These are phyloP conservation scores for Brachionus angularis DNA, from an alignment of 1,140 invertebrate genomes.

Conservation along the genomic window DNA sequence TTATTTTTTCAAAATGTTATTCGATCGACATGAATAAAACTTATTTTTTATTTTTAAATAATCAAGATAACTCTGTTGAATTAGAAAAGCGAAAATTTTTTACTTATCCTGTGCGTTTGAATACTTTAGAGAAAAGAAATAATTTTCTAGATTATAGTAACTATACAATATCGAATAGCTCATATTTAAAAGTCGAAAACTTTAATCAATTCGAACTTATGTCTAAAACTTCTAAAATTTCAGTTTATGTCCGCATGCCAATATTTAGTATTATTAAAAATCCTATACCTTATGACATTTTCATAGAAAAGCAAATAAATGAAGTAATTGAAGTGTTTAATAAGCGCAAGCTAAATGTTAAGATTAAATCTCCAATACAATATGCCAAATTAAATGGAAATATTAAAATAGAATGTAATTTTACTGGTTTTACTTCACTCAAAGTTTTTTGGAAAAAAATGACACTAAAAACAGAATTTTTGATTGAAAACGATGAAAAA, in stretches of 20 bases:
- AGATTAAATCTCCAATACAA: too few relatives aligned
- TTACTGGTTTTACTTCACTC: too few relatives aligned
- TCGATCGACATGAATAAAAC: background rate
- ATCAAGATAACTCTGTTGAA: background rate
- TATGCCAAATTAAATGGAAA: too few relatives aligned
- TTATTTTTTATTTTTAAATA: conserved; percentile 12
- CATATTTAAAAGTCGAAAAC: background rate
- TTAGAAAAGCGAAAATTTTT: conserved; percentile 3
- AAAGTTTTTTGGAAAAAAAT: too few relatives aligned
- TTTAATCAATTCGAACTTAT: too few relatives aligned
- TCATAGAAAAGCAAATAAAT: too few relatives aligned
- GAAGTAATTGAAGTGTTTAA: too few relatives aligned
- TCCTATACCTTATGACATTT: too few relatives aligned
- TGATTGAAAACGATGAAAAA: too few relatives aligned
- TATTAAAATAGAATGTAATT: too few relatives aligned
- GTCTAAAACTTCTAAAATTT: conserved; percentile 7
- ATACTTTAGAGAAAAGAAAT: background rate
- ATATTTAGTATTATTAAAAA: conserved; percentile 23
- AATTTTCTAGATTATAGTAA: background rate
- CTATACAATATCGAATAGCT: background rate
- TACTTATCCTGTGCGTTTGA: conserved; percentile 7
- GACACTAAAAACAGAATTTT: too few relatives aligned
- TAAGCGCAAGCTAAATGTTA: too few relatives aligned
- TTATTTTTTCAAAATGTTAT: background rate
- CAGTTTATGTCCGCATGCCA: conserved; percentile 28